Percentiles rank a stretch among this genome's conserved stretches.
phyloP scores from a whole-genome alignment of 35 echinoderm and acorn worm species.

The Diadema setosum region DNA sequence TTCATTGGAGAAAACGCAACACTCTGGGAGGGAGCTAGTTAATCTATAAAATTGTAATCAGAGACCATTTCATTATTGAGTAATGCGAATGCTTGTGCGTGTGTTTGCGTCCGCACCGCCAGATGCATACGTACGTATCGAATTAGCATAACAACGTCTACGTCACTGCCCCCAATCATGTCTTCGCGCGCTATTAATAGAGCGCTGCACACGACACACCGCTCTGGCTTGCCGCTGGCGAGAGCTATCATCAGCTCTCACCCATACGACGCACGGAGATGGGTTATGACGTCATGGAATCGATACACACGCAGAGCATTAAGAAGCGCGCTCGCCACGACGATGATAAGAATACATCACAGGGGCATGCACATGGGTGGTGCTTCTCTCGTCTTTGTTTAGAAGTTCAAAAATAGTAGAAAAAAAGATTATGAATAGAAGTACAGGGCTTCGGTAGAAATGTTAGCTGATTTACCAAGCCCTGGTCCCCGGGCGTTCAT shows the following conservation, averaged over 20 bases:
- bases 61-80: neutral
- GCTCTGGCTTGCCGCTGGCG: neutral
- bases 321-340: neutral
- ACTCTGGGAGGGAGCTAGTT: neutral
- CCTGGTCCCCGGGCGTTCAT: no score
- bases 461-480: no score
- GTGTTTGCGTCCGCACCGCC: neutral
- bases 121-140: slow-evolving; percentile 1
- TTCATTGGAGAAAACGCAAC: no score
- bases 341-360: neutral
- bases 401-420: no score
- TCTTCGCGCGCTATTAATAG: neutral
- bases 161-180: neutral
- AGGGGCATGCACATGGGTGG: neutral
- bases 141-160: slow-evolving; percentile 15
- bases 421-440: no score
- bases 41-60: neutral
- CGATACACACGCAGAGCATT: neutral
- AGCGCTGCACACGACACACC: slow-evolving; percentile 5
- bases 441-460: no score
- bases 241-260: neutral
- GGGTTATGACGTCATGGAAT: neutral
- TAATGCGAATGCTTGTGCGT: neutral
- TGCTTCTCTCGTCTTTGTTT: neutral
- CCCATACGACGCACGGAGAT: neutral